phyloP scores from a whole-genome alignment of 2,113 vertebrate genomes.

The Callipepla squamata region DNA sequence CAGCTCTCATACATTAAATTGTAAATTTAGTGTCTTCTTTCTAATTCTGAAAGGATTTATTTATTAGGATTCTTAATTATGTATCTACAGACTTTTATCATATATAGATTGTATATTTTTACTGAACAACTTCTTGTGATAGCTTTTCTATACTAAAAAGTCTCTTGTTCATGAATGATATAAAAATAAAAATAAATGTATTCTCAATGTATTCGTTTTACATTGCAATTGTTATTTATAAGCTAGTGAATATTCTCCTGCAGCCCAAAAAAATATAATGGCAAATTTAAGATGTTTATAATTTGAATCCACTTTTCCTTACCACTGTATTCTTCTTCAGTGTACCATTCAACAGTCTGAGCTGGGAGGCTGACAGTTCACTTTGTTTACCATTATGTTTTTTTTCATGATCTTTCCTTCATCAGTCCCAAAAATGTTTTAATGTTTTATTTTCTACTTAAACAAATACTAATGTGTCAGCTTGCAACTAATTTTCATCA shows the following conservation, averaged over 20 bases:
- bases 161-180: constrained; percentile 19
- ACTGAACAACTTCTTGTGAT: background rate
- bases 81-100: constrained; percentile 29
- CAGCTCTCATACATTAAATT: background rate
- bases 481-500: constrained; percentile 34
- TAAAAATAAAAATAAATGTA: constrained; percentile 48
- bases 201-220: constrained; percentile 38
- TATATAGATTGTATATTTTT: constrained; percentile 16
- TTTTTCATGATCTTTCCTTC: background rate
- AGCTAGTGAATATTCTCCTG: constrained; percentile 46
- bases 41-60: background rate
- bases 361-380: background rate
- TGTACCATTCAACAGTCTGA: background rate
- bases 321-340: background rate
- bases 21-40: background rate
- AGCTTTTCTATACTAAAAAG: constrained; percentile 29
- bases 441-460: background rate
- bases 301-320: background rate
- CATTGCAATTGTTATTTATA: constrained; percentile 59
- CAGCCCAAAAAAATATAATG: constrained; percentile 30
- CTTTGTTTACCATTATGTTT: background rate
- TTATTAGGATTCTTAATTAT: constrained; percentile 33
- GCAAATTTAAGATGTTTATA: constrained; percentile 23
- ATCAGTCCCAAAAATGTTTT: background rate
- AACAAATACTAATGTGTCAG: constrained; percentile 49